Conservation (phyloP, 2,888 invertebrate genomes). For the Arge pagana region DNA sequence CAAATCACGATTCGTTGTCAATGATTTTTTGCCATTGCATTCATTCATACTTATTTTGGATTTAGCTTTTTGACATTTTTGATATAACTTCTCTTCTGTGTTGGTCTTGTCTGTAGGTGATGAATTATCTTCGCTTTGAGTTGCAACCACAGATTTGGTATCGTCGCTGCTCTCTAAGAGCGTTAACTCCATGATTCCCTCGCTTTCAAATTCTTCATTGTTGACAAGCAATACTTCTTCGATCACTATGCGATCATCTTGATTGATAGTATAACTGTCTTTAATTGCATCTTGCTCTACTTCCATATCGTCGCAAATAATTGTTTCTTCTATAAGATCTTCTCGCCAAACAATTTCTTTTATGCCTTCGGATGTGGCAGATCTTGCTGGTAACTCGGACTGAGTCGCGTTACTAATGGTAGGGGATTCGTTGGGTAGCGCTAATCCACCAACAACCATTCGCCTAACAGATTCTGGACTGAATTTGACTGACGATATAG, state of each 20-base stretch:
- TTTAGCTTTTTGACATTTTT: too few species aligned
- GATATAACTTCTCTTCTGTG: too few species aligned
- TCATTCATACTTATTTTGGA: too few species aligned
- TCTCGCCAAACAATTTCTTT: conserved; percentile 43
- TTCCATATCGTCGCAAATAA: conserved; percentile 56
- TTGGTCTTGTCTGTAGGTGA: too few species aligned
- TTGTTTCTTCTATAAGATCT: conserved; percentile 54
- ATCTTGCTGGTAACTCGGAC: conserved; percentile 10
- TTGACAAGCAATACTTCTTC: conserved; percentile 45
- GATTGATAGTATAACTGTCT: conserved; percentile 34
- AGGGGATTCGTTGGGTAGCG: conserved; percentile 28
- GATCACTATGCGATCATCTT: conserved; percentile 37
- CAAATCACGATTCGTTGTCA: too few species aligned
- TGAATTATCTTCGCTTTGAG: conserved; percentile 31
- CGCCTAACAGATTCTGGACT: conserved; percentile 39
- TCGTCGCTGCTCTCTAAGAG: conserved; percentile 46
- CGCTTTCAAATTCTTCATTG: conserved; percentile 35
- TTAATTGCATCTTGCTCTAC: conserved; percentile 38
- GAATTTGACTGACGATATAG: conserved; percentile 33
- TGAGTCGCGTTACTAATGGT: conserved; percentile 29
- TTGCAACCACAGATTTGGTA: conserved; percentile 41
- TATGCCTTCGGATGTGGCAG: conserved; percentile 13
- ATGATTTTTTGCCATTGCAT: too few species aligned
- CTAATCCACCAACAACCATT: conserved; percentile 36
- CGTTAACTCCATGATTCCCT: conserved; percentile 46